phyloP scores from a whole-genome alignment of 2,113 vertebrate genomes.

The Ceyx melanurus region DNA sequence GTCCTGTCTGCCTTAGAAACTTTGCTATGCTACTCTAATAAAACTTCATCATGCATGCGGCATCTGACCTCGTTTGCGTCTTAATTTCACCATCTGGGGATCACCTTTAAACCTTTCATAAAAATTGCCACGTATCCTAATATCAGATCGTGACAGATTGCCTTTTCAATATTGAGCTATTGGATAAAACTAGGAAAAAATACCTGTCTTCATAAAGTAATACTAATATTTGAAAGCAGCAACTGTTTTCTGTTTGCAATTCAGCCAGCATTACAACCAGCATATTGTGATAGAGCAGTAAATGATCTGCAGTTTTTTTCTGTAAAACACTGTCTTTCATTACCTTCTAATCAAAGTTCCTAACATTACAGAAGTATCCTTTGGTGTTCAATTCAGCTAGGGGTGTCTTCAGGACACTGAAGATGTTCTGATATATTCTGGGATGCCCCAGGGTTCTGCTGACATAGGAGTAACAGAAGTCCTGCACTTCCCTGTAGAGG shows the following conservation, averaged over 20 bases:
- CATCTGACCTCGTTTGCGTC: too few relatives aligned
- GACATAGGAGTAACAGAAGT: neutral
- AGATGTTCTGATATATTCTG: neutral
- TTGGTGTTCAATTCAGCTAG: neutral
- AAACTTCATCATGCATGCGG: too few relatives aligned
- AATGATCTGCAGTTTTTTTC: neutral
- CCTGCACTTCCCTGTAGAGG: fast-evolving
- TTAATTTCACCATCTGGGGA: too few relatives aligned
- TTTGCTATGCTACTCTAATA: too few relatives aligned
- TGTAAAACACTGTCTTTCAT: neutral
- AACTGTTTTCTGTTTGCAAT: neutral
- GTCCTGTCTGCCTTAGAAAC: too few relatives aligned
- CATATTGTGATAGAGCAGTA: neutral
- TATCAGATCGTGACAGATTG: neutral
- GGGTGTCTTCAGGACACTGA: neutral
- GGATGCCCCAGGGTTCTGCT: neutral
- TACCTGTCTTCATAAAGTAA: neutral
- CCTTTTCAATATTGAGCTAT: neutral
- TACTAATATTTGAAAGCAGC: neutral
- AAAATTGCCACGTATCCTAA: too few relatives aligned
- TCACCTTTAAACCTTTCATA: too few relatives aligned
- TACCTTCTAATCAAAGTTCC: neutral
- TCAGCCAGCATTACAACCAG: neutral
- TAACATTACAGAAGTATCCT: neutral
- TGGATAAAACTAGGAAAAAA: neutral